Evolutionary conservation across 1,140 invertebrate species (phyloP), one percentile per base, ranked within the genome.

Genomic region (Anoplophora glabripennis): DNA sequence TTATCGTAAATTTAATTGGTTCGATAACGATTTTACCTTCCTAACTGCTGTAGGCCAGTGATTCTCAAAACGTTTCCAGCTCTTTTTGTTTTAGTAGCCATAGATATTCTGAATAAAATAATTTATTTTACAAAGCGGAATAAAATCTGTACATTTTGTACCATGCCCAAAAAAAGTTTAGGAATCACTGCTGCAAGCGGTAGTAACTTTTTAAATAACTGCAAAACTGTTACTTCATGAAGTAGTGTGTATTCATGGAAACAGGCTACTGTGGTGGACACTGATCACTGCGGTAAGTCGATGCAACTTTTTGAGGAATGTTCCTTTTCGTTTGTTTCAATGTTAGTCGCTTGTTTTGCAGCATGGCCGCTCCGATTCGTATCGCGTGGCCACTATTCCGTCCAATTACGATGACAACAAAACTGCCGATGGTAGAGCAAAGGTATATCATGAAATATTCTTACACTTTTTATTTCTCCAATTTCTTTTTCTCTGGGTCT

Each of bases 301-400:
- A 55, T n/a, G 38, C 11, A 40, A 40, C 38, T 40, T 40, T n/a
- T 28, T 28, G 44, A 40, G 53, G 36, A 38, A 33, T 59, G 18
- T 41, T 1, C 15, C 46, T 9, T 44, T 46, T 40, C 49, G 35
- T 62, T 59, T 55, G 55, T 28, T 56, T 47, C 40, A 61, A 61
- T 64, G 53, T 59, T 44, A 52, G 52, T 53, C 21, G 66, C 56
- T 70, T 66, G 63, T 74, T 68, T 89, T 87, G 69, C 86, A 94
- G 90, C 90, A 92, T 86, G 90, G 89, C 79, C 89, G 92, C 74
- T 86, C 90, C 77, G 92, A 95, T 81, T 95, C 93, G 71, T 96
- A 95, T 83, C 87, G 93, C 77, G 89, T 92, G 77, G 93, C 93
- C 65, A 94, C 93, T 69, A 86, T 92, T 79, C 87, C 90, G 66